Conservation (phyloP, 2,797 vertebrate genomes). For the Rhyacichthys aspro region DNA sequence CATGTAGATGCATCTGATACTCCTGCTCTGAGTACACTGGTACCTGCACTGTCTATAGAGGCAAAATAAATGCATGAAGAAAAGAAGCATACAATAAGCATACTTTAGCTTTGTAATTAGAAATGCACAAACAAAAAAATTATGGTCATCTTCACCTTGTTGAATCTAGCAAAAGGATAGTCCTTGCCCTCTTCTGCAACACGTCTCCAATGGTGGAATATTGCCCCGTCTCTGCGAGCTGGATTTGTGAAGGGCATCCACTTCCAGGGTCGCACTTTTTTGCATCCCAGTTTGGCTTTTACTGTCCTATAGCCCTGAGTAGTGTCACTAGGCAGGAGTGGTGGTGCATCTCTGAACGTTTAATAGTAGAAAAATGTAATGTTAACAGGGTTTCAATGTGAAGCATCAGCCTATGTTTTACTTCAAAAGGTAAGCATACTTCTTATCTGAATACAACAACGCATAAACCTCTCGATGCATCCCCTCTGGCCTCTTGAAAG, state of each 20-base stretch:
- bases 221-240: constrained; percentile 94
- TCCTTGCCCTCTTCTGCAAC: constrained; percentile 97
- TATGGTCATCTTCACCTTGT: constrained; percentile 83
- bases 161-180: constrained; percentile 97
- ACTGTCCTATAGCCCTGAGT: constrained; percentile 98
- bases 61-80: neutral
- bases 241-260: constrained; percentile 99
- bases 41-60: constrained; percentile 90
- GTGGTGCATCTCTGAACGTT: constrained; percentile 89
- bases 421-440: constrained; percentile 56
- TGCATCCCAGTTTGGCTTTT: constrained; percentile 97
- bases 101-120: neutral
- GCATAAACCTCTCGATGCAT: constrained; percentile 99
- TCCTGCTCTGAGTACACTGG: constrained; percentile 98
- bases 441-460: constrained; percentile 92
- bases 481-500: constrained; percentile 97
- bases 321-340: constrained; percentile 94
- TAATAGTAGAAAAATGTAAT: constrained; percentile 4
- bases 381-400: neutral
- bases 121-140: neutral
- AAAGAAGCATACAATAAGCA: too few relatives aligned
- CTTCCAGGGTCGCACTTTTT: constrained; percentile 98
- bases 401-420: neutral
- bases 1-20: constrained; percentile 97
- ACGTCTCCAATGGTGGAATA: constrained; percentile 98